Evolutionary conservation across 2,888 invertebrate species (phyloP).

Genomic region (Carpatolechia fugitivella): DNA sequence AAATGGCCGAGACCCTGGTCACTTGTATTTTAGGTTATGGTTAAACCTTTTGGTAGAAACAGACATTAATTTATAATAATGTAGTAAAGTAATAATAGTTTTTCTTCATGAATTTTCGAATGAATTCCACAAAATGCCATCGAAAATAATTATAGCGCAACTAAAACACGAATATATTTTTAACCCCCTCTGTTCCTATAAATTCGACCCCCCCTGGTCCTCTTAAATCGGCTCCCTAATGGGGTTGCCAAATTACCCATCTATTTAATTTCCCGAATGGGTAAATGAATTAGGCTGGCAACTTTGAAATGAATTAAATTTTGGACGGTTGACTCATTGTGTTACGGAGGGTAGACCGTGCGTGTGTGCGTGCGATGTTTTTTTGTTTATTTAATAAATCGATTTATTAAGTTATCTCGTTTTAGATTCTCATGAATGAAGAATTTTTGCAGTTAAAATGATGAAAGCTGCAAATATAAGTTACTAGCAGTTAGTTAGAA

Average conservation of each 20-base stretch:
- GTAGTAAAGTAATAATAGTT: too few species aligned
- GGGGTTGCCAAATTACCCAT: slow-evolving; percentile 75
- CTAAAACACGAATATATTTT: slow-evolving; percentile 43
- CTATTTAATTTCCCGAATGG: slow-evolving; percentile 77
- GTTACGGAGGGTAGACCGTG: slow-evolving; percentile 16
- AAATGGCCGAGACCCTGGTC: too few species aligned
- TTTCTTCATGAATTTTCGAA: too few species aligned
- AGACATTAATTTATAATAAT: too few species aligned
- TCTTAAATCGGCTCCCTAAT: slow-evolving; percentile 59
- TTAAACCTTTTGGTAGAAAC: too few species aligned
- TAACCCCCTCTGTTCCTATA: slow-evolving; percentile 44
- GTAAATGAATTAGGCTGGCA: slow-evolving; percentile 76
- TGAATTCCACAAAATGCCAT: too few species aligned
- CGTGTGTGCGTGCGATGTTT: background rate
- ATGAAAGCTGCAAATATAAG: too few species aligned
- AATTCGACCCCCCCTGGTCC: slow-evolving; percentile 61
- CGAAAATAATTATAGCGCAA: slow-evolving; percentile 11
- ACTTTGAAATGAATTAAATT: slow-evolving; percentile 75
- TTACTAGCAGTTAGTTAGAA: too few species aligned
- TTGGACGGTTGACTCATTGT: slow-evolving; percentile 66
- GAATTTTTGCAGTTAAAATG: too few species aligned
- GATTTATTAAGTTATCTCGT: background rate
- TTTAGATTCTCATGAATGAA: too few species aligned
- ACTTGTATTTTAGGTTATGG: too few species aligned
- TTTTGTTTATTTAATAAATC: background rate